These are phyloP conservation scores for Parazoanthus atlanticus DNA, from an alignment of 92 coral and sea anemone species.

Conservation along the genomic window DNA sequence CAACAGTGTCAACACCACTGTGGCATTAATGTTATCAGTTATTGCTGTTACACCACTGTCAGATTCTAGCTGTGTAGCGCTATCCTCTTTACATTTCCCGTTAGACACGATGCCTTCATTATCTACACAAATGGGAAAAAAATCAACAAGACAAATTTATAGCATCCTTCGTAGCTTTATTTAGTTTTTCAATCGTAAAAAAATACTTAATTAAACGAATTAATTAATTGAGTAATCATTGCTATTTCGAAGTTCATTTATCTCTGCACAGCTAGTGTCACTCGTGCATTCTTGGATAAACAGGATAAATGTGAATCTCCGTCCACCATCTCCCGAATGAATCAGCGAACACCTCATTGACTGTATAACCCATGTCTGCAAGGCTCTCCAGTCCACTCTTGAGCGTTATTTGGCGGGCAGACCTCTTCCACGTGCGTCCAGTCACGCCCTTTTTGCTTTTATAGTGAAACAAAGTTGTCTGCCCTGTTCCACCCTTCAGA, in stretches of 20 bases:
- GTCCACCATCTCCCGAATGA: conserved; percentile 5
- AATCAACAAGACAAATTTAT: too few relatives aligned
- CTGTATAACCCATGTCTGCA: neutral
- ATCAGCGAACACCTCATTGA: neutral
- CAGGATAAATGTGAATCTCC: neutral
- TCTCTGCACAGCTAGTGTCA: neutral
- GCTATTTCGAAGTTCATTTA: neutral
- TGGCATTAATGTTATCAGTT: too few relatives aligned
- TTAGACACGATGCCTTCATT: too few relatives aligned
- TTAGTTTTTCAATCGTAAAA: too few relatives aligned
- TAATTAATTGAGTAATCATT: too few relatives aligned
- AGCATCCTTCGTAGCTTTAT: neutral
- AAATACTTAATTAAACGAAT: too few relatives aligned
- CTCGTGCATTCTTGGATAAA: neutral
- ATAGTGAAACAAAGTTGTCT: neutral
- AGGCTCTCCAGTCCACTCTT: neutral
- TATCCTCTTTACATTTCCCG: too few relatives aligned
- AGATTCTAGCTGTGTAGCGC: too few relatives aligned
- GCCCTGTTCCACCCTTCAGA: neutral
- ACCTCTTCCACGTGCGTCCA: neutral
- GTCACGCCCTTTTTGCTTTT: neutral
- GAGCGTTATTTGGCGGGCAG: neutral
- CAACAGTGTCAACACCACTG: too few relatives aligned
- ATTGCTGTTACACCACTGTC: too few relatives aligned
- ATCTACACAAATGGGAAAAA: too few relatives aligned